Base-by-base conservation (phyloP, 2,888 invertebrate species). In the Dryococelus australis region DNA sequence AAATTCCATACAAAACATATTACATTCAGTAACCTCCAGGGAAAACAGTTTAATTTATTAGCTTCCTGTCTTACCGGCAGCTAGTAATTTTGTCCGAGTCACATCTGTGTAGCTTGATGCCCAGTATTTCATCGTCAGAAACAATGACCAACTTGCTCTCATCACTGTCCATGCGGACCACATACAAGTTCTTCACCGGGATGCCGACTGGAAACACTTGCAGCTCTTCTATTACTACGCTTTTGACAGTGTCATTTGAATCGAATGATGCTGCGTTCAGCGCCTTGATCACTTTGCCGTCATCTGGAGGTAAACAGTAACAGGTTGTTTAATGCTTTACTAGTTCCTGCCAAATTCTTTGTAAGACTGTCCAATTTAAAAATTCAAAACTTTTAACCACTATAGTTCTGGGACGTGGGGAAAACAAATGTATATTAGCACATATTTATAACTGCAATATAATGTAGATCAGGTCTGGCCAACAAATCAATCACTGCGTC, bases 251-350 rank as follows among this genome's bases (percentile, higher is more conserved):
- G 89, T 93, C 93, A 90, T 93, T 93, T 85, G 93, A 93, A 90
- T 94, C 94, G 88, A 95, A 95, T 65, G 95, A 94, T 35, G 95
- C 95, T 86, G 96, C 95, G 91, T 98, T 98, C 85, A 98, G 96
- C 79, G 97, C 96, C 93, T 99, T 99, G 89, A 99, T 95, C 65
- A 99, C 96, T 92, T 96, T 95, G 8, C 99, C 99, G 92, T 98
- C 97, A 92, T 98, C 98, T 94, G 90, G n/a, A 91, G 91, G 89
- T 0, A 51, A 43, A 28, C 16, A 47, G 35, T 35, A 35, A 4
- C 35, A 35, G 4, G 35, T 35, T 35, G 35, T 35, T 35, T 35
- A 35, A 35, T 35, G 35, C 35, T 35, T 35, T 35, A 35, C 35
- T 35, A 35, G 35, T 35, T 4, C 35, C 35, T 35, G 35, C 35